phyloP scores from a whole-genome alignment of 2,888 invertebrate genomes.

The Penaeus monodon region DNA sequence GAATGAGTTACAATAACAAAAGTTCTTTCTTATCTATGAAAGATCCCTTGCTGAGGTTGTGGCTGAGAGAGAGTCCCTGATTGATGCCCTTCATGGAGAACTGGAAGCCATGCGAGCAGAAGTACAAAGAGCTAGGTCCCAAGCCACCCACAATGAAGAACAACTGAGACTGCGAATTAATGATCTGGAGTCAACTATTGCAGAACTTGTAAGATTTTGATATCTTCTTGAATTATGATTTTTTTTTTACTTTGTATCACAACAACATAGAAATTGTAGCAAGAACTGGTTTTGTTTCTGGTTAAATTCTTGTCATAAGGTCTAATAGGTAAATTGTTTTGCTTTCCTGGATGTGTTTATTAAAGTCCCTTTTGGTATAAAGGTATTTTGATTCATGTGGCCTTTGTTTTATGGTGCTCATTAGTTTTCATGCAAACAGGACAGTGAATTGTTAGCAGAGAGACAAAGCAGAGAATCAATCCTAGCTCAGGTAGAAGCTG shows the following conservation, averaged over 20 bases:
- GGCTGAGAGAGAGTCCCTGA: conserved; percentile 72
- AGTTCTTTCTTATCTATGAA: not conserved
- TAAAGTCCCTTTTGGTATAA: too few relatives aligned
- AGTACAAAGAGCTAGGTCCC: conserved; percentile 77
- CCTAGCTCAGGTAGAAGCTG: conserved; percentile 72
- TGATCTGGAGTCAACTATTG: conserved; percentile 73
- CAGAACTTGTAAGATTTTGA: conserved; percentile 69
- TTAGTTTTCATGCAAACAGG: conserved; percentile 69
- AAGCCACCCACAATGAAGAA: conserved; percentile 73
- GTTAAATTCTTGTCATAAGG: too few relatives aligned
- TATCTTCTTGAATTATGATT: not conserved
- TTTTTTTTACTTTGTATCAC: not conserved
- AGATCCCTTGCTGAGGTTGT: conserved; percentile 56
- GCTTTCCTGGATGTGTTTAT: too few relatives aligned
- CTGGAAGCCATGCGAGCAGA: conserved; percentile 77
- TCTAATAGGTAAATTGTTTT: too few relatives aligned
- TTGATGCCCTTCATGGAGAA: conserved; percentile 78
- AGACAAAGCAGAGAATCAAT: conserved; percentile 74
- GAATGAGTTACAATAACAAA: not conserved
- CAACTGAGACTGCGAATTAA: conserved; percentile 73
- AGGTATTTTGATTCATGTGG: not conserved
- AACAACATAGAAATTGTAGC: too few relatives aligned
- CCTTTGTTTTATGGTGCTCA: conserved; percentile 57
- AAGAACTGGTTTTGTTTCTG: too few relatives aligned
- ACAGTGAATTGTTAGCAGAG: conserved; percentile 75